phyloP scores from a whole-genome alignment of 2,113 vertebrate species.

The Micronycteris hirsuta region DNA sequence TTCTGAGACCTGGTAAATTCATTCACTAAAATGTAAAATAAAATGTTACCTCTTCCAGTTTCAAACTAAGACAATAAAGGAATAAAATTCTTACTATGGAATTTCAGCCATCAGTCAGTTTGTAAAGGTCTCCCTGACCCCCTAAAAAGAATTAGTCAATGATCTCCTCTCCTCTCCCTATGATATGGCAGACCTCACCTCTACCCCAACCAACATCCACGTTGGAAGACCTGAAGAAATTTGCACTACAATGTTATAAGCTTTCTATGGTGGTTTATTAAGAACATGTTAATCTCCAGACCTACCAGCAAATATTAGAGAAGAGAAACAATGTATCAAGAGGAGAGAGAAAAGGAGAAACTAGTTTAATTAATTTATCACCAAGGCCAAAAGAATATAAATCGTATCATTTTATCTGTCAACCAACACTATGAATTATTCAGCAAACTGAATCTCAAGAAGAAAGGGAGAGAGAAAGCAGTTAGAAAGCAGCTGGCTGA shows the following conservation, averaged over 20 bases:
- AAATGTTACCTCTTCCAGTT: background rate
- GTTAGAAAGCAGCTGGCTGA: constrained; percentile 66
- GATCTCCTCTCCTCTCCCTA: background rate
- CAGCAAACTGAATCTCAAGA: constrained; percentile 64
- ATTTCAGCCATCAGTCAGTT: background rate
- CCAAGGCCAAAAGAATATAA: constrained; percentile 74
- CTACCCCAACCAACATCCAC: background rate
- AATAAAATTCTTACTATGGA: background rate
- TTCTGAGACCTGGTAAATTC: background rate
- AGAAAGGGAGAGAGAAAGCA: constrained; percentile 65
- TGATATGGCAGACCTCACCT: background rate
- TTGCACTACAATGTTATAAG: background rate
- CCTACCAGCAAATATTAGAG: constrained; percentile 11
- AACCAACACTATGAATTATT: constrained; percentile 74
- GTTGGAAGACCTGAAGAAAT: background rate
- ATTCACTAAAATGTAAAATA: background rate
- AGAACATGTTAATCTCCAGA: background rate
- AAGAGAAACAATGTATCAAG: constrained; percentile 13
- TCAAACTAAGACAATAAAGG: background rate
- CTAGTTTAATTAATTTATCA: constrained; percentile 77
- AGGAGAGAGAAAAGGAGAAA: background rate
- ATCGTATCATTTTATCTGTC: constrained; percentile 80
- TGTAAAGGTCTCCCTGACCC: background rate
- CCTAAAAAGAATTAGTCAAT: background rate
- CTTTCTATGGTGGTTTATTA: background rate